Conservation (phyloP, 2,888 invertebrate genomes). For the Parasteatoda lunata region DNA sequence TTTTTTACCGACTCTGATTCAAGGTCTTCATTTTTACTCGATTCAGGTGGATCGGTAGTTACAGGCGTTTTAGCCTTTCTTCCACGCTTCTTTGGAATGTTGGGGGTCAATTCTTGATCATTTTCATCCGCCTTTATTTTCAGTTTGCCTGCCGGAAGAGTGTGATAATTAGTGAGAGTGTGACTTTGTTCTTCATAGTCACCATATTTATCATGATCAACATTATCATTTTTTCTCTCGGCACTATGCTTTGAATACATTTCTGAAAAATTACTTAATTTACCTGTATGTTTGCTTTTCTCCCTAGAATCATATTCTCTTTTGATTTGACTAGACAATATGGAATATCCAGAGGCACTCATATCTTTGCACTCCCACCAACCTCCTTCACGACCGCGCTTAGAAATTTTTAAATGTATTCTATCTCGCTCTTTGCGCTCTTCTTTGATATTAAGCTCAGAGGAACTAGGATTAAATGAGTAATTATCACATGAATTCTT, state of each 20-base stretch:
- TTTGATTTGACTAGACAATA: conserved; percentile 41
- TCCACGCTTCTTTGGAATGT: conserved; percentile 45
- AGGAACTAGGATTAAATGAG: conserved; percentile 3
- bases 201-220: conserved; percentile 38
- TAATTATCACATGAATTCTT: conserved; percentile 2
- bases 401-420: not conserved
- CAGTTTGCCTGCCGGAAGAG: conserved; percentile 46
- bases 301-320: conserved; percentile 32
- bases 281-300: conserved; percentile 29
- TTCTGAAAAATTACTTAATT: conserved; percentile 18
- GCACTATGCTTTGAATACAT: conserved; percentile 52
- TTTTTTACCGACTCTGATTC: not conserved
- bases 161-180: conserved; percentile 42
- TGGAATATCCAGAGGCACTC: conserved; percentile 10
- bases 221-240: conserved; percentile 42
- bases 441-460: conserved; percentile 2
- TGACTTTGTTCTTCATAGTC: conserved; percentile 12
- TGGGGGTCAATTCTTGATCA: not conserved
- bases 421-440: conserved; percentile 2
- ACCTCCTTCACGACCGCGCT: not conserved
- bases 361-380: not conserved
- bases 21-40: conserved; percentile 10
- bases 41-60: conserved; percentile 4
- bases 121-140: conserved; percentile 37
- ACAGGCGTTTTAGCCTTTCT: conserved; percentile 28